Percentiles rank a stretch among this genome's conserved stretches.
Evolutionary conservation across 2,797 vertebrate genomes (phyloP).

Genomic region (Apogon hyalosoma): DNA sequence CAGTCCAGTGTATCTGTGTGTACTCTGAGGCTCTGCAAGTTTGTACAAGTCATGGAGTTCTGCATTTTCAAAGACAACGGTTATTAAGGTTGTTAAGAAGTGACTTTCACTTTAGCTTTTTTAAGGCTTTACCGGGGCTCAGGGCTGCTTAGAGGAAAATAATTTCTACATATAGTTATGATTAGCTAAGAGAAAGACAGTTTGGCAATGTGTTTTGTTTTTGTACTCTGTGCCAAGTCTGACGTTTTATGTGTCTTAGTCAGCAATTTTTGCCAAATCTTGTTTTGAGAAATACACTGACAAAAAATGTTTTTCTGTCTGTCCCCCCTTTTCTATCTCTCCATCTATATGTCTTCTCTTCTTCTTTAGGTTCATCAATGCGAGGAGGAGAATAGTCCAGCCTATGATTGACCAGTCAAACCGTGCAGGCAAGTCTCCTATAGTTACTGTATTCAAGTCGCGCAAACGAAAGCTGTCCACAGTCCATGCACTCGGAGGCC

Average conservation of each 20-base stretch:
- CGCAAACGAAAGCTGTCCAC: slow-evolving; percentile 84
- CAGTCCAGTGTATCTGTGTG: slow-evolving; percentile 49
- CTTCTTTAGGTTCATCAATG: slow-evolving; percentile 97
- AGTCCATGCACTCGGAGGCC: slow-evolving; percentile 90
- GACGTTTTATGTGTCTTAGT: slow-evolving; percentile 48
- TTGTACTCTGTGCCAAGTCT: slow-evolving; percentile 48
- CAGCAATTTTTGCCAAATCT: slow-evolving; percentile 56
- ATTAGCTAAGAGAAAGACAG: slow-evolving; percentile 44
- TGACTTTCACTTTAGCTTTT: slow-evolving; percentile 66
- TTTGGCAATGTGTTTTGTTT: slow-evolving; percentile 64
- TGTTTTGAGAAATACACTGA: slow-evolving; percentile 58
- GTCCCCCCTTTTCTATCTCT: not conserved
- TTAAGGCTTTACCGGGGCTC: slow-evolving; percentile 44
- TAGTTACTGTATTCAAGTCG: slow-evolving; percentile 89
- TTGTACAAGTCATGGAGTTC: slow-evolving; percentile 75
- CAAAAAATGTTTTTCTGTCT: slow-evolving; percentile 39
- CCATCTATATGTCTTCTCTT: slow-evolving; percentile 7
- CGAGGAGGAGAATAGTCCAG: slow-evolving; percentile 99
- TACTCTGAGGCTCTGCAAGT: slow-evolving; percentile 71
- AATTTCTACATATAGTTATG: slow-evolving; percentile 60
- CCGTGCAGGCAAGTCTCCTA: slow-evolving; percentile 97
- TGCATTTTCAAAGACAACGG: slow-evolving; percentile 70
- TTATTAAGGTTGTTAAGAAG: slow-evolving; percentile 74
- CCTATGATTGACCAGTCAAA: slow-evolving; percentile 99
- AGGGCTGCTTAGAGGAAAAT: slow-evolving; percentile 51